A percentile compares a stretch with the other conserved stretches of the same genome.
These are phyloP conservation scores for Cliona cf. orientalis DNA, from an alignment of 37 sponge, comb jelly and placozoan species.

Conservation along the genomic window DNA sequence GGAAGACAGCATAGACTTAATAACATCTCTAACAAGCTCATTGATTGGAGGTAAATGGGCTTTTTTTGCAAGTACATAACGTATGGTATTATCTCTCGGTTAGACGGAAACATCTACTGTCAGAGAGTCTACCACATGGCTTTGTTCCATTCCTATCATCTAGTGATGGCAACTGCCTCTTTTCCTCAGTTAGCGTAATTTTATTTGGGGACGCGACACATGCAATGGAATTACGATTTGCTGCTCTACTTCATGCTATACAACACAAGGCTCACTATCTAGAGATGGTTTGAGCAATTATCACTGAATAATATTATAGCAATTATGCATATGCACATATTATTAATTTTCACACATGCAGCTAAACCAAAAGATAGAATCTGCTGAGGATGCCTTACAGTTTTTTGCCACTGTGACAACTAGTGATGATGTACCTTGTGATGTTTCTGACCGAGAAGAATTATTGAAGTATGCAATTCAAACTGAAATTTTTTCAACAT, in stretches of 20 bases:
- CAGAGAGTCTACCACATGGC: background rate
- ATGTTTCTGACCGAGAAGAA: background rate
- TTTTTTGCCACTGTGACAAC: background rate
- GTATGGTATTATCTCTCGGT: too few relatives aligned
- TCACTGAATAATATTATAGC: background rate
- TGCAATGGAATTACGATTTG: constrained; percentile 2
- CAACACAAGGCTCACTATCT: background rate
- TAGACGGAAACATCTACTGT: background rate
- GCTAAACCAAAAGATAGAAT: background rate
- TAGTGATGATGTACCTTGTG: background rate
- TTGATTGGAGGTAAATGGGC: background rate
- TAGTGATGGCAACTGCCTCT: background rate
- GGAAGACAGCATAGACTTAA: background rate
- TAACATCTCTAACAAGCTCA: too few relatives aligned
- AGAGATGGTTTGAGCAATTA: background rate
- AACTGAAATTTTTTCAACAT: background rate
- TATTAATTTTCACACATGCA: background rate
- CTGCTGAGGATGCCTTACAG: background rate
- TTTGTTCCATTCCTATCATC: background rate
- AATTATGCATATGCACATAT: background rate
- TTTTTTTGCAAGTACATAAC: background rate
- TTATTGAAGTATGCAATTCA: background rate
- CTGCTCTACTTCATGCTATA: constrained; percentile 3
- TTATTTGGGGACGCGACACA: background rate
- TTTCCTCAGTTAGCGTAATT: background rate